Conservation (phyloP, 2,797 vertebrate species). For the Pseudochaenichthys georgianus region DNA sequence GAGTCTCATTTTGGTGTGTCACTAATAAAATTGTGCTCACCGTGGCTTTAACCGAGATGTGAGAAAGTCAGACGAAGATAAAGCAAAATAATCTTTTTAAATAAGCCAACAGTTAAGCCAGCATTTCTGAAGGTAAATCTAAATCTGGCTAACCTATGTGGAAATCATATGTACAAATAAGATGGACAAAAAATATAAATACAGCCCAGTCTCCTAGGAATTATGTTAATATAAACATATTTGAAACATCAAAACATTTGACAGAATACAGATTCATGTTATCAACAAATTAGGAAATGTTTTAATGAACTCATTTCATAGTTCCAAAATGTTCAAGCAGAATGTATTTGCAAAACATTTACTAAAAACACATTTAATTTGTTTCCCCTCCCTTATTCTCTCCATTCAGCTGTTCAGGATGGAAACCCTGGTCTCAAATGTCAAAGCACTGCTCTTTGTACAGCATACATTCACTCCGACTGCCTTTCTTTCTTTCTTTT, state of each 20-base stretch:
- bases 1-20: not conserved
- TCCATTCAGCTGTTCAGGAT: too few species aligned
- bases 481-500: not conserved
- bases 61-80: not conserved
- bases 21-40: not conserved
- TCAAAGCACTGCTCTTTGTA: not conserved
- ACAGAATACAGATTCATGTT: not conserved
- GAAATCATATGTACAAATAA: not conserved
- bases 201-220: not conserved
- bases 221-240: not conserved
- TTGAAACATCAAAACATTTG: not conserved
- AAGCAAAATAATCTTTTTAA: not conserved
- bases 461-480: not conserved
- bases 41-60: not conserved
- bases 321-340: not conserved
- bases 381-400: not conserved
- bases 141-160: not conserved
- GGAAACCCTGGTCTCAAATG: not conserved
- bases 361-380: not conserved
- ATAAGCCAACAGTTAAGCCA: not conserved
- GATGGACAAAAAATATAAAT: not conserved
- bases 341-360: conserved; percentile 3
- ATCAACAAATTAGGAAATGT: not conserved
- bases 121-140: not conserved
- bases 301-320: not conserved